These are phyloP conservation scores for Antheraea pernyi DNA, from an alignment of 1,140 invertebrate genomes.

Conservation along the genomic window DNA sequence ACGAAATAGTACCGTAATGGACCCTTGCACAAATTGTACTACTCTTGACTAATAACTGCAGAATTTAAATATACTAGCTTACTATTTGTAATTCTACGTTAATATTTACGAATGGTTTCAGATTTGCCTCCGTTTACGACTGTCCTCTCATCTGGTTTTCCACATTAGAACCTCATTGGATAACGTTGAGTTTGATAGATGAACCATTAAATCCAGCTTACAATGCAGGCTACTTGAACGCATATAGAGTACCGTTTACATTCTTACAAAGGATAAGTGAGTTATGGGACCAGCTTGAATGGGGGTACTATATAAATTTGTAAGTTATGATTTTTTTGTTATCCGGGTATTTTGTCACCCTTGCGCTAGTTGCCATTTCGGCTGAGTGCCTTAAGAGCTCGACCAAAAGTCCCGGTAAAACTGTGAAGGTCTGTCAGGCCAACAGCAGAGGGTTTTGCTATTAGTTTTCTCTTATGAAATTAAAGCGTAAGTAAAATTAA, in stretches of 20 bases:
- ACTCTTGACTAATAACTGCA: too few relatives aligned
- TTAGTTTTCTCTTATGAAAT: too few relatives aligned
- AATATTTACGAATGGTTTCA: constrained; percentile 13
- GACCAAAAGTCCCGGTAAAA: too few relatives aligned
- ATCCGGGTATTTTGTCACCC: too few relatives aligned
- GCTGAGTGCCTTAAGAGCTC: too few relatives aligned
- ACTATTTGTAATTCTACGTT: background rate
- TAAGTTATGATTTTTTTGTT: constrained; percentile 8
- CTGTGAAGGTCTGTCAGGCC: too few relatives aligned
- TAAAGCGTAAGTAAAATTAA: too few relatives aligned
- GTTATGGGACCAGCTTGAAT: constrained; percentile 20
- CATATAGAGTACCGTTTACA: constrained; percentile 27
- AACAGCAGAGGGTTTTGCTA: too few relatives aligned
- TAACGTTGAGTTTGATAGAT: constrained; percentile 30
- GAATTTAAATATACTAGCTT: background rate
- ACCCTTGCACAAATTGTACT: too few relatives aligned
- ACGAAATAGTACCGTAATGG: too few relatives aligned
- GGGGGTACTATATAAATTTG: background rate
- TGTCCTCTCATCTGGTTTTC: constrained; percentile 38
- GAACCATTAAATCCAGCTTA: constrained; percentile 36
- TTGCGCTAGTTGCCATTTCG: too few relatives aligned
- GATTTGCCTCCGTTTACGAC: constrained; percentile 26
- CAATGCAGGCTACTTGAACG: constrained; percentile 26
- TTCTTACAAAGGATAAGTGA: constrained; percentile 28
- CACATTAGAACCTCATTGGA: constrained; percentile 27